phyloP scores from a whole-genome alignment of 1,140 invertebrate genomes.

The Euura saliciscinereae region DNA sequence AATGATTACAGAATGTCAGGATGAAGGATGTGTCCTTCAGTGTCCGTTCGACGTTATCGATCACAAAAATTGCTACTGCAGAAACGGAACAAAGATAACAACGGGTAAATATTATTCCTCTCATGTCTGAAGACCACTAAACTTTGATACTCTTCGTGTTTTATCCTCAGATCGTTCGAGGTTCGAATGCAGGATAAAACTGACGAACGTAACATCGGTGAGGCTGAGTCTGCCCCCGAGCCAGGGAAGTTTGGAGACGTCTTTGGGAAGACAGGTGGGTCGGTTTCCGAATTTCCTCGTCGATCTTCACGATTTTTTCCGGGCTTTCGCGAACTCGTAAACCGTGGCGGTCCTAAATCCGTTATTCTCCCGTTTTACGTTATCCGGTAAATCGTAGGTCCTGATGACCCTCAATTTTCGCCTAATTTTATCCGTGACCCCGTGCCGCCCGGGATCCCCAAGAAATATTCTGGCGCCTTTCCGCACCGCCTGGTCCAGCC shows the following conservation, averaged over 20 bases:
- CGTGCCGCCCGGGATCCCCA: constrained; percentile 52
- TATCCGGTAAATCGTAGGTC: constrained; percentile 41
- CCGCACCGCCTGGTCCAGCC: constrained; percentile 47
- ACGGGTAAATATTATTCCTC: constrained; percentile 25
- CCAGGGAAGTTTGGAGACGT: constrained; percentile 36
- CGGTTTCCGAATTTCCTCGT: no score
- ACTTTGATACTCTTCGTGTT: background rate
- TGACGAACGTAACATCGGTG: constrained; percentile 42
- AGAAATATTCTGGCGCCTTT: constrained; percentile 49
- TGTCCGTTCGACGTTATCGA: constrained; percentile 34
- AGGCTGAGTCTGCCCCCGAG: constrained; percentile 26
- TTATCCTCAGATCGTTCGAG: constrained; percentile 41
- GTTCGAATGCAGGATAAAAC: constrained; percentile 49
- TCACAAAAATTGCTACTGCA: constrained; percentile 37
- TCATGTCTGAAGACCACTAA: background rate
- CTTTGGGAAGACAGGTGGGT: constrained; percentile 44
- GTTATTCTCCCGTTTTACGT: constrained; percentile 43
- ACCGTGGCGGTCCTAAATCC: constrained; percentile 40
- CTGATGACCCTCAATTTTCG: constrained; percentile 28
- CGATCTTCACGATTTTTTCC: no score
- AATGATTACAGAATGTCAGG: constrained; percentile 36
- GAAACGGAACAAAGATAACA: constrained; percentile 32
- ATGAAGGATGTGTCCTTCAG: constrained; percentile 42
- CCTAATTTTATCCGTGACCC: constrained; percentile 32
- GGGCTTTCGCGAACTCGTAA: constrained; percentile 29